These are phyloP conservation scores for Anagrus nilaparvatae DNA, from an alignment of 1,140 invertebrate genomes.

Conservation along the genomic window DNA sequence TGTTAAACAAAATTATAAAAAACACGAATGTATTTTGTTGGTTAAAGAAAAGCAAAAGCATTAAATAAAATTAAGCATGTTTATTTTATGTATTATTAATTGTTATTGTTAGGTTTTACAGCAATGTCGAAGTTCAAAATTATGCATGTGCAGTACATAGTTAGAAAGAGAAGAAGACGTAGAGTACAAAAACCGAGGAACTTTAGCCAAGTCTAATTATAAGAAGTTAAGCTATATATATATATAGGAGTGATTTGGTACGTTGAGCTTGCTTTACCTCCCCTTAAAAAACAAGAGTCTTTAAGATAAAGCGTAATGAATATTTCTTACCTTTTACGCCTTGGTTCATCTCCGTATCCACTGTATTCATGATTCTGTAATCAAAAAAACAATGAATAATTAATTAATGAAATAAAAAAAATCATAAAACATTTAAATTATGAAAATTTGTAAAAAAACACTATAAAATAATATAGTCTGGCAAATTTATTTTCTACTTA, in stretches of 20 bases:
- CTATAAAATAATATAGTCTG: no score
- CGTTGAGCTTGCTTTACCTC: constrained; percentile 13
- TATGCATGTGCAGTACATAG: no score
- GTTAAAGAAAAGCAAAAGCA: no score
- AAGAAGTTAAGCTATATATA: constrained; percentile 34
- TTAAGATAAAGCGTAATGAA: background rate
- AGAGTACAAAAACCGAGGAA: constrained; percentile 4
- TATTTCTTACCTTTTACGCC: background rate
- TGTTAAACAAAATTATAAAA: constrained; percentile 30
- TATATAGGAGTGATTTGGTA: constrained; percentile 25
- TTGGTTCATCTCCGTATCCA: constrained; percentile 41
- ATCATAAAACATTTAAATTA: background rate
- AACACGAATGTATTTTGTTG: no score
- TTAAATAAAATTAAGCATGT: no score
- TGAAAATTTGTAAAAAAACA: no score
- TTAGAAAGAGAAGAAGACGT: background rate
- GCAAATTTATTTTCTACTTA: no score
- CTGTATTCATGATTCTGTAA: constrained; percentile 44
- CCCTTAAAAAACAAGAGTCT: background rate
- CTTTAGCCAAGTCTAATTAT: constrained; percentile 36
- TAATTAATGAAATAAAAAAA: background rate
- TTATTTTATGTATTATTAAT: no score
- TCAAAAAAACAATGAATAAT: constrained; percentile 16
- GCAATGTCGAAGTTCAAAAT: constrained; percentile 23
- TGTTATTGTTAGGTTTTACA: constrained; percentile 7